Base-by-base conservation (phyloP, 2,888 invertebrate species). In the Apamea monoglypha region DNA sequence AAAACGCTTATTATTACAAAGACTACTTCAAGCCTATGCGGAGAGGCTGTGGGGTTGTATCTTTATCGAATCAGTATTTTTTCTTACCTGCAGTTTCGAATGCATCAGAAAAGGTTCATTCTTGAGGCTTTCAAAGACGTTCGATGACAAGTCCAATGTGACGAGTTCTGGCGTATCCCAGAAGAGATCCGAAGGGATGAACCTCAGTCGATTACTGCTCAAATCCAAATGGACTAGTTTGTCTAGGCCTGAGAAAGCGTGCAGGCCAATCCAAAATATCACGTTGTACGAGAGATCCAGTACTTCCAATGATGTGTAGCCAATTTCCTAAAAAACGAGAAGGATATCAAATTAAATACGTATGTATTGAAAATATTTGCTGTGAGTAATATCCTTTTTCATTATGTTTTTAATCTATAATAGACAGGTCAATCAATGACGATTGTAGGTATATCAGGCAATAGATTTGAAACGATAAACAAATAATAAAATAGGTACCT, bases 141-240 rank as follows among this genome's bases (percentile, higher is more conserved):
- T 98, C 25, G 97, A 97, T 67, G 97, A 97, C 77, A 98, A 92
- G 90, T 98, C 97, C 1, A 98, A 92, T 70, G 95, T 95, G 40
- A 95, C 92, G 14, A 98, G 92, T 36, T 95, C 93, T 4, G 94
- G 94, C 32, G 97, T 97, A 61, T 97, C 95, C 93, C 97, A 97
- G 88, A 98, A 97, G 78, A 98, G 92, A 82, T 97, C 97, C 0
- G 95, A 94, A 1, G 96, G 92, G 56, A 98, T 93, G 81, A 96
- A 97, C 90, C 98, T 96, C 74, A 98, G 92, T 47, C 97, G 96
- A 90, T 98, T 98, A 88, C 96, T 97, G 69, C 98, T 97, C 53
- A 98, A 94, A 92, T 98, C 97, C 76, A 98, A 90, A 21, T 96
- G 96, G 67, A 93, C 92, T 36, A 98, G 92, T 25, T 95, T 93